A percentile compares a stretch with the other conserved stretches of the same genome.
Evolutionary conservation across 2,797 vertebrate species (phyloP).

Genomic region (Mormyrops boulengeri): DNA sequence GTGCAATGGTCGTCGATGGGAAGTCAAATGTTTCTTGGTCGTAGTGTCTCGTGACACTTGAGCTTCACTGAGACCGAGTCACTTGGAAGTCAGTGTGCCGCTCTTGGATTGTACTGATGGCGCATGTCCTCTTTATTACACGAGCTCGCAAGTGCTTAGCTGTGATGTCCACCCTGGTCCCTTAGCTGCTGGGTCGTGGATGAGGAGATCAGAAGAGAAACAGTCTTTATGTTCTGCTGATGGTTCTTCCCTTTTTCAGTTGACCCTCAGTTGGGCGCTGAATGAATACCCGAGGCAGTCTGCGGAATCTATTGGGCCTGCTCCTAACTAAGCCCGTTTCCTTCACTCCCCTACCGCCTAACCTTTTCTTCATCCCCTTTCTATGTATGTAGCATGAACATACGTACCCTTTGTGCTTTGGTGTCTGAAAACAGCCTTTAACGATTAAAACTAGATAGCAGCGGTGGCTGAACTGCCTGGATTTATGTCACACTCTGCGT

Average conservation of each 20-base stretch:
- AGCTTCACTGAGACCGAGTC: not conserved
- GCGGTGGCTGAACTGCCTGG: not conserved
- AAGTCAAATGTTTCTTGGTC: not conserved
- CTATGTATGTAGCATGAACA: not conserved
- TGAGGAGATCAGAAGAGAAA: not conserved
- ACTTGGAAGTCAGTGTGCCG: not conserved
- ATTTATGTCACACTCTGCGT: not conserved
- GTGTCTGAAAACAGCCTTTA: not conserved
- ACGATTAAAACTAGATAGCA: not conserved
- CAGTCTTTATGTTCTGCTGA: not conserved
- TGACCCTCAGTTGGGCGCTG: not conserved
- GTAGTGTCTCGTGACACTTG: not conserved
- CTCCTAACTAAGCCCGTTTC: not conserved
- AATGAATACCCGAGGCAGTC: not conserved
- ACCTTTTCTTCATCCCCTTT: not conserved
- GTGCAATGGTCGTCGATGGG: not conserved
- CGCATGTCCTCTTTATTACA: not conserved
- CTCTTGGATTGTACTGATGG: not conserved
- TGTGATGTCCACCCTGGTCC: not conserved
- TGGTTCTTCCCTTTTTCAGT: not conserved
- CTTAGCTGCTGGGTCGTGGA: not conserved
- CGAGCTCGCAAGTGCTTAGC: not conserved
- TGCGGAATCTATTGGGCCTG: not conserved
- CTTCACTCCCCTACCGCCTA: not conserved
- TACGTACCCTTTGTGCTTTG: not conserved